Conservation (phyloP, 1,140 invertebrate species). For the Aphis craccivora region DNA sequence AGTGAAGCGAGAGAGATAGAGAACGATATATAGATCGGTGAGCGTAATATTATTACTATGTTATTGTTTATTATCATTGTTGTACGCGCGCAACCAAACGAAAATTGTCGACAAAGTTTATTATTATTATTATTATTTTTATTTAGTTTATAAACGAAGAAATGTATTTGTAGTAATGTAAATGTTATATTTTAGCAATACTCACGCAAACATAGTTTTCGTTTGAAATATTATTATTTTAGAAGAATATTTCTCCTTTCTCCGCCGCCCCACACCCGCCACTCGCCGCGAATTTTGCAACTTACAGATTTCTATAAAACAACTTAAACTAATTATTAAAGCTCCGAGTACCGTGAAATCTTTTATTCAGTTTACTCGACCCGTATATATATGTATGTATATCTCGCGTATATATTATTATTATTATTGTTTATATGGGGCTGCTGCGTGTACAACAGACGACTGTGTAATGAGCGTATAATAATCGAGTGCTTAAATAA, state of each 20-base stretch:
- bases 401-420: not conserved
- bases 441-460: not conserved
- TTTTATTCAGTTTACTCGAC: not conserved
- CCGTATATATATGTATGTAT: not conserved
- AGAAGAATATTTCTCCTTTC: not conserved
- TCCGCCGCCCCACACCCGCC: too few species aligned
- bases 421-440: not conserved
- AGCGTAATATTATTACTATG: not conserved
- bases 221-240: not conserved
- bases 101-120: not conserved
- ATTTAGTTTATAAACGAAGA: slow-evolving; percentile 2
- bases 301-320: not conserved
- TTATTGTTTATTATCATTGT: slow-evolving; percentile 13
- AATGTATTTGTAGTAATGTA: too few species aligned
- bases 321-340: slow-evolving; percentile 15
- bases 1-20: not conserved
- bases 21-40: not conserved
- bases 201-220: not conserved
- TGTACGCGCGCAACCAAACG: not conserved
- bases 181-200: not conserved
- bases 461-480: not conserved
- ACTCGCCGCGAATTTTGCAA: not conserved
- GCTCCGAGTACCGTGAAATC: not conserved
- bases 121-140: slow-evolving; percentile 13
- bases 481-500: not conserved